Conservation (phyloP, 2,888 invertebrate species). For the Drosophila peninsularis region DNA sequence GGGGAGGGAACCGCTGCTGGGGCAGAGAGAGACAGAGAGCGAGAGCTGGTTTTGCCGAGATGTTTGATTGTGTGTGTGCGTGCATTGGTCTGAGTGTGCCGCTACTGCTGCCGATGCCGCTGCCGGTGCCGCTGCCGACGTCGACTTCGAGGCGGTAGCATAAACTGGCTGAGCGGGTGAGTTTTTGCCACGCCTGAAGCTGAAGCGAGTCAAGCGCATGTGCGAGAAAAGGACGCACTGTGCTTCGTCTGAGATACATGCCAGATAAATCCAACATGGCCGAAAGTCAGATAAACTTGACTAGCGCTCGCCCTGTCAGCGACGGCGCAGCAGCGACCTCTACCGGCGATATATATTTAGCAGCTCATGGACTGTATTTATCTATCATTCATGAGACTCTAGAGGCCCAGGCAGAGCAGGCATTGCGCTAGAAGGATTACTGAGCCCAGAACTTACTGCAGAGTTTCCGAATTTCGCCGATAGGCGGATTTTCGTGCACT, state of each 20-base stretch:
- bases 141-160: conserved; percentile 29
- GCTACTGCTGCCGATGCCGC: conserved; percentile 5
- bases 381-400: conserved; percentile 51
- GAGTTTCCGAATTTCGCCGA: conserved; percentile 57
- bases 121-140: conserved; percentile 36
- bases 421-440: conserved; percentile 47
- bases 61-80: conserved; percentile 54
- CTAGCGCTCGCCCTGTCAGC: conserved; percentile 25
- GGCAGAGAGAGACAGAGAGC: conserved; percentile 11
- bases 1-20: background rate
- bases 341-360: conserved; percentile 54
- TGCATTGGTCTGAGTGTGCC: conserved; percentile 61
- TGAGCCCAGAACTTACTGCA: conserved; percentile 32
- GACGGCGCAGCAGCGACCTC: conserved; percentile 61
- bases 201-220: conserved; percentile 60
- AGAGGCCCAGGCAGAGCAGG: conserved; percentile 27
- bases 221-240: conserved; percentile 67
- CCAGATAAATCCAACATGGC: conserved; percentile 83
- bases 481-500: conserved; percentile 49
- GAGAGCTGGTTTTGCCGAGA: conserved; percentile 25
- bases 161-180: conserved; percentile 51
- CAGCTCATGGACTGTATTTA: conserved; percentile 35
- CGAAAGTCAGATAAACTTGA: conserved; percentile 64
- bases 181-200: conserved; percentile 68
- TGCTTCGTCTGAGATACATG: conserved; percentile 51